These are phyloP conservation scores for Dryoscopus gambensis DNA, from an alignment of 2,113 vertebrate species.

Conservation along the genomic window DNA sequence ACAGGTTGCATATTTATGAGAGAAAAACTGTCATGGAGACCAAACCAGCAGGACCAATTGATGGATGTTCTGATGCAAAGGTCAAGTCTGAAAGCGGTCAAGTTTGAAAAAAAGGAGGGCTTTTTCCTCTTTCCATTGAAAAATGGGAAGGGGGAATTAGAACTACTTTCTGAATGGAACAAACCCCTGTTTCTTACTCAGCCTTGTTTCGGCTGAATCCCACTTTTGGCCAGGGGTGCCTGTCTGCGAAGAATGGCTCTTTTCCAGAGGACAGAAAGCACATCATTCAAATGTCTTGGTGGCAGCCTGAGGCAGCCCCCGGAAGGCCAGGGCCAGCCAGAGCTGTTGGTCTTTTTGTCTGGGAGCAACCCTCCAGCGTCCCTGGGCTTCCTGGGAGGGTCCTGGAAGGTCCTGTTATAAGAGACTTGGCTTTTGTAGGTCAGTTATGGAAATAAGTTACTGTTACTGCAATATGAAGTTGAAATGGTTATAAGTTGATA, in stretches of 20 bases:
- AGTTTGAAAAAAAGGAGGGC: background rate
- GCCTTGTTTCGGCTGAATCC: background rate
- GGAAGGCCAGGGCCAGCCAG: background rate
- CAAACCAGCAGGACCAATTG: background rate
- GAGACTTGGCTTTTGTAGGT: no score
- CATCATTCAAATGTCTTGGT: background rate
- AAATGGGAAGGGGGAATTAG: background rate
- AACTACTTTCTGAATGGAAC: background rate
- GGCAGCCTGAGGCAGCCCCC: background rate
- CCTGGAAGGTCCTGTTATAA: no score
- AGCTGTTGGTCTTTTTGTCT: background rate
- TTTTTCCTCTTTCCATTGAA: background rate
- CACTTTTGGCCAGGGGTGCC: background rate
- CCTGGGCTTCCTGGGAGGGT: background rate
- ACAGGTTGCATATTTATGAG: background rate
- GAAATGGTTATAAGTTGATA: no score
- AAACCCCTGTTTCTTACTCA: background rate
- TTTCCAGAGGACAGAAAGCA: background rate
- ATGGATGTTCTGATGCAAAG: background rate
- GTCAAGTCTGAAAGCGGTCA: accelerated
- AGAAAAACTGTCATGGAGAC: background rate
- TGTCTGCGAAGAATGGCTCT: background rate
- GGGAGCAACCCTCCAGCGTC: background rate
- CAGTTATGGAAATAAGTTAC: no score
- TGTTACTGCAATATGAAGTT: no score